Percentiles rank a stretch among this genome's conserved stretches.
These are phyloP conservation scores for Archaeoteleia sp. DNA, from an alignment of 2,888 invertebrate genomes.

Conservation along the genomic window DNA sequence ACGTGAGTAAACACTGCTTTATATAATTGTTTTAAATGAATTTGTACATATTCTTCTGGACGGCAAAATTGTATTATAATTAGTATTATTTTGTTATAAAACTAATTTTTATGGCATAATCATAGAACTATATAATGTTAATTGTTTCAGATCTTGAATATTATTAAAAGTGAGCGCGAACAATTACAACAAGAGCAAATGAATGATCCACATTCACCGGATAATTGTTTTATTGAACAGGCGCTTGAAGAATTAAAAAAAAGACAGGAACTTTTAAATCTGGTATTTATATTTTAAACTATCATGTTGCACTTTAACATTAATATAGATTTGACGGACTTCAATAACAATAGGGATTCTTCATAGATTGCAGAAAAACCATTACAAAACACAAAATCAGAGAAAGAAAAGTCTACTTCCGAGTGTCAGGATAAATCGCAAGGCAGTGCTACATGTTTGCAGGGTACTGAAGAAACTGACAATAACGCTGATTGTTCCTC, in stretches of 20 bases:
- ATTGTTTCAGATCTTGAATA: slow-evolving; percentile 78
- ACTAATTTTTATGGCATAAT: background rate
- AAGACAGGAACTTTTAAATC: slow-evolving; percentile 70
- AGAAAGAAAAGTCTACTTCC: slow-evolving; percentile 5
- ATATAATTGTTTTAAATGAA: background rate
- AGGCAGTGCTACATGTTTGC: slow-evolving; percentile 5
- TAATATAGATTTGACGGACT: slow-evolving; percentile 8
- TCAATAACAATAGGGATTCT: too few relatives aligned
- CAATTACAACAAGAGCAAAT: slow-evolving; percentile 77
- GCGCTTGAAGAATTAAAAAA: slow-evolving; percentile 83
- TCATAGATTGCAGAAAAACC: too few relatives aligned
- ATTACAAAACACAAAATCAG: slow-evolving; percentile 4
- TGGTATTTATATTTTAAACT: slow-evolving; percentile 12
- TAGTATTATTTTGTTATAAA: too few relatives aligned
- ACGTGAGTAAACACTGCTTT: slow-evolving; percentile 78
- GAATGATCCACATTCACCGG: slow-evolving; percentile 85
- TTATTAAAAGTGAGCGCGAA: slow-evolving; percentile 84
- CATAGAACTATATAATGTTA: slow-evolving; percentile 11
- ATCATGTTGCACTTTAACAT: background rate
- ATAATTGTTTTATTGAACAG: slow-evolving; percentile 89
- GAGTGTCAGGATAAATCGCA: slow-evolving; percentile 20
- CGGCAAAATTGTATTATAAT: too few relatives aligned
- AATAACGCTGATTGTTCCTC: slow-evolving; percentile 21
- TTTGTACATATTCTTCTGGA: slow-evolving; percentile 2
- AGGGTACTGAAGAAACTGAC: slow-evolving; percentile 29